Base-by-base conservation (phyloP, 2,888 invertebrate species). In the Dicycla oo region DNA sequence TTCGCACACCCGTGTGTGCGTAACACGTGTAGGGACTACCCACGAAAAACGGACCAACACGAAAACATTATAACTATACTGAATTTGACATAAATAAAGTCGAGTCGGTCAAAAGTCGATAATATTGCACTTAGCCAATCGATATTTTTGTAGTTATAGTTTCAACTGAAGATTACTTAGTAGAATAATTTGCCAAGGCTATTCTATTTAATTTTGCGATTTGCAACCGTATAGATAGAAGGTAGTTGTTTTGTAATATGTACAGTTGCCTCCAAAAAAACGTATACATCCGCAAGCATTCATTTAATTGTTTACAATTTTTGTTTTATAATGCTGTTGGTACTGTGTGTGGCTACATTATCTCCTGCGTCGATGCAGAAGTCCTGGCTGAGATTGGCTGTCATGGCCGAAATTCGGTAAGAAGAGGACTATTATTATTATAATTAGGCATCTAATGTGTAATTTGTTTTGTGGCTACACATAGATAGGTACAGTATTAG, bases 21-120 rank as follows among this genome's bases (percentile, higher is more conserved):
- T 30, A 30, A 30, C 2, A 23, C 23, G 13, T 2, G 23, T 13
- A 23, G 23, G 13, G 13, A 23, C 13, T 51, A 23, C 5, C 23
- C 51, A 23, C 3, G 10, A 13, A 51, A 45, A 47, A 30, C 20
- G 4, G 10, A 64, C 23, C 13, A n/a, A 34, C 45, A 45, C 2
- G 34, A 6, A 47, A 38, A 57, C 26, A 34, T 57, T 49, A 7
- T 2, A 30, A 49, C 20, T 23, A 49, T 3, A 30, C n/a, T n/a
- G n/a, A n/a, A 13, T 34, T 54, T 60, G 63, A 70, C 58, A 49
- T 34, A 60, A 70, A 60, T 75, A 75, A 71, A 70, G 79, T 8
- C 62, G 78, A 70, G 79, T 8, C 62, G 56, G 3, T 7, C 30
- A n/a, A 34, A 53, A 47, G 65, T 78, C 76, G 79, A 78, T 73